Conservation (phyloP, 2,888 invertebrate species). For the Caenorhabditis zanzibari region DNA sequence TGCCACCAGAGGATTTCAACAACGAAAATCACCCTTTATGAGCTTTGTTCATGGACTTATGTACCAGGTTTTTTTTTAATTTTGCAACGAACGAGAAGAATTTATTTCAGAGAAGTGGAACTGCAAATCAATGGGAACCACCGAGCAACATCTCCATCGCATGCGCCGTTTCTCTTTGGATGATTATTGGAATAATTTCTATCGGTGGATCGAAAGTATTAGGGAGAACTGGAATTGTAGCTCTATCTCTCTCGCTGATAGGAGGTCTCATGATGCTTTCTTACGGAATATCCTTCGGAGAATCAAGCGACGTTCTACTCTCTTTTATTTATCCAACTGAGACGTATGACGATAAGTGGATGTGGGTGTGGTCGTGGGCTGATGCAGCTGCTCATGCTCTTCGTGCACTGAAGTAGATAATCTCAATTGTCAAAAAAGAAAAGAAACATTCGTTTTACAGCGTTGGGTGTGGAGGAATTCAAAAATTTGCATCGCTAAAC, state of each 20-base stretch:
- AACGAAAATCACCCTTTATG: slow-evolving; percentile 55
- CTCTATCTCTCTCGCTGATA: slow-evolving; percentile 16
- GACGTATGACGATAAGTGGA: slow-evolving; percentile 24
- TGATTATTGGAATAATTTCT: slow-evolving; percentile 41
- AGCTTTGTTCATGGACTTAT: slow-evolving; percentile 34
- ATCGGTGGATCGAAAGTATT: slow-evolving; percentile 59
- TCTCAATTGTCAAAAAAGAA: neutral
- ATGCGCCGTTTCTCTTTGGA: slow-evolving; percentile 37
- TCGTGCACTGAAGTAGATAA: slow-evolving; percentile 47
- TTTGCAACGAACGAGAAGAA: neutral
- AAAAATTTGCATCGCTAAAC: slow-evolving; percentile 64
- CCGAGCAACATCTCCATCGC: slow-evolving; percentile 1
- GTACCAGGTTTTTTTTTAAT: slow-evolving; percentile 23
- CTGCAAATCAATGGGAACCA: slow-evolving; percentile 21
- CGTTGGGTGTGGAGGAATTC: slow-evolving; percentile 64
- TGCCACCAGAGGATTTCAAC: slow-evolving; percentile 18
- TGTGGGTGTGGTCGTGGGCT: slow-evolving; percentile 64
- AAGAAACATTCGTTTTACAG: slow-evolving; percentile 10
- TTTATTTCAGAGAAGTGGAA: slow-evolving; percentile 36
- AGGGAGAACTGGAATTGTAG: slow-evolving; percentile 42
- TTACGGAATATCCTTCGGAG: slow-evolving; percentile 24
- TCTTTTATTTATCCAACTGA: slow-evolving; percentile 29
- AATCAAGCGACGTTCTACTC: neutral
- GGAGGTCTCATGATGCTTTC: slow-evolving; percentile 7
- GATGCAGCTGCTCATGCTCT: slow-evolving; percentile 57